Evolutionary conservation across 2,888 invertebrate genomes (phyloP).

Genomic region (Labia minor): DNA sequence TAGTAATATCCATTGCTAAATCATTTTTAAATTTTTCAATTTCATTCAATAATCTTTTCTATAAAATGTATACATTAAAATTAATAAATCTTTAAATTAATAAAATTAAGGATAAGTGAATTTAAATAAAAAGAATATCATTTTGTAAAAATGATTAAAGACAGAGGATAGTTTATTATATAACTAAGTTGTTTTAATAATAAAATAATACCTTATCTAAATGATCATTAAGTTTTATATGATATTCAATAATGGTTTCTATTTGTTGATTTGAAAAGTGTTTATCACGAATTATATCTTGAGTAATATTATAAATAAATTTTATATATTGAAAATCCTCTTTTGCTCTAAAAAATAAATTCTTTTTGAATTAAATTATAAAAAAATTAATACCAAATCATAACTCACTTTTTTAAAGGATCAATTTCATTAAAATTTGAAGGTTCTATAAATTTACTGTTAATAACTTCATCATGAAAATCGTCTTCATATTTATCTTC

Average conservation of each 20-base stretch:
- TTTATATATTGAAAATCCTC: background rate
- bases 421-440: background rate
- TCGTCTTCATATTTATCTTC: background rate
- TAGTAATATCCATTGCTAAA: background rate
- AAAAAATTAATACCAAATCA: background rate
- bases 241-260: background rate
- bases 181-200: no score
- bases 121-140: no score
- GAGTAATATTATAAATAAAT: background rate
- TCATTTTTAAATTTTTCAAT: background rate
- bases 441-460: background rate
- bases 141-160: no score
- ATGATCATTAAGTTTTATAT: background rate
- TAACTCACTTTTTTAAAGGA: background rate
- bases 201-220: background rate
- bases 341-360: background rate
- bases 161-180: no score
- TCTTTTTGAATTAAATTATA: background rate
- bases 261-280: background rate
- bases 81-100: no score
- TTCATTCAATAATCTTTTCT: background rate
- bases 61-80: background rate
- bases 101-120: no score
- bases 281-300: conserved; percentile 1
- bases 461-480: background rate